A percentile compares a stretch with the other conserved stretches of the same genome.
Conservation (phyloP, 2,888 invertebrate genomes). For the Mesoligia furuncula region DNA sequence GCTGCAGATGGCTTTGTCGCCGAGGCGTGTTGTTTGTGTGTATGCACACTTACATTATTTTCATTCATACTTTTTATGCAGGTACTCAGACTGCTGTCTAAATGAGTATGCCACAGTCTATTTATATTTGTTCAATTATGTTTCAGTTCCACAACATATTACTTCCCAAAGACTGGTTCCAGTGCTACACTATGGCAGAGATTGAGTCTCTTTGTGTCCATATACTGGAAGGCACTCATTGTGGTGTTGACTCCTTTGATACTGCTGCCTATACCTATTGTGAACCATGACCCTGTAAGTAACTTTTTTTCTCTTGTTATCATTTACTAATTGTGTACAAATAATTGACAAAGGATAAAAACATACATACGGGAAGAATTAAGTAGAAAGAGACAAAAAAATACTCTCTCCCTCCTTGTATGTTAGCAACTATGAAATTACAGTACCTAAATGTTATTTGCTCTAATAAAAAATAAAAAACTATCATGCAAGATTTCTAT, state of each 20-base stretch:
- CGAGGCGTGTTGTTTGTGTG: fast-evolving
- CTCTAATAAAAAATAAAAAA: not conserved
- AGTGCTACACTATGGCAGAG: slow-evolving; percentile 82
- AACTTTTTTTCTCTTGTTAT: not conserved
- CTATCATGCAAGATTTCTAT: not conserved
- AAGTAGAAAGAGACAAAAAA: not conserved
- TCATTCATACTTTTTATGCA: not conserved
- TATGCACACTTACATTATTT: not conserved
- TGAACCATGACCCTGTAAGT: slow-evolving; percentile 90
- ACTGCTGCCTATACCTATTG: slow-evolving; percentile 92
- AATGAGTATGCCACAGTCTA: slow-evolving; percentile 9
- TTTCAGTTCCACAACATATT: slow-evolving; percentile 87
- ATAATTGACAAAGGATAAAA: not conserved
- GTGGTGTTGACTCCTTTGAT: slow-evolving; percentile 93
- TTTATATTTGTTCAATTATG: slow-evolving; percentile 53
- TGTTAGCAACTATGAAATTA: not conserved
- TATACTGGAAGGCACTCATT: slow-evolving; percentile 94
- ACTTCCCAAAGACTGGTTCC: slow-evolving; percentile 82
- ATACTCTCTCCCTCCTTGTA: not conserved
- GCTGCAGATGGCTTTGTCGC: not conserved
- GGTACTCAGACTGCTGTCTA: not conserved
- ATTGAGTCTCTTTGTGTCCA: slow-evolving; percentile 87
- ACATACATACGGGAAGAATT: not conserved
- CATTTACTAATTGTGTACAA: not conserved
- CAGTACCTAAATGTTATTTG: no score